Conservation (phyloP, 2,888 invertebrate species). For the Cantharis nigra region DNA sequence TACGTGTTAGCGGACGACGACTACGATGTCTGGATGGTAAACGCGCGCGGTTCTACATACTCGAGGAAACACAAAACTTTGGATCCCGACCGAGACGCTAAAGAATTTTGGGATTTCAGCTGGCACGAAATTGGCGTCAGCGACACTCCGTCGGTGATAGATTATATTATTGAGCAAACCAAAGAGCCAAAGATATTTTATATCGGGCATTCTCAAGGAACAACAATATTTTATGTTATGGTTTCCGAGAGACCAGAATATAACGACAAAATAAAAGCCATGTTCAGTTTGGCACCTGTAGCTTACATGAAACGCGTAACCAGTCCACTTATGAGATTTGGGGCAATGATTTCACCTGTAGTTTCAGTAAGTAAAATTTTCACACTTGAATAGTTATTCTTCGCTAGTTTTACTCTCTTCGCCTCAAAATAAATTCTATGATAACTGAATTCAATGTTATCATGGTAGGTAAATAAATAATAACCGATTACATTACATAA, state of each 20-base stretch:
- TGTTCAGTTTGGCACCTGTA: slow-evolving; percentile 75
- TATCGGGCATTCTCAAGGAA: slow-evolving; percentile 19
- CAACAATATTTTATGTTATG: slow-evolving; percentile 9
- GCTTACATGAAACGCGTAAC: slow-evolving; percentile 56
- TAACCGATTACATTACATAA: neutral
- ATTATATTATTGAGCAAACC: slow-evolving; percentile 60
- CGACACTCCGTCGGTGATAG: slow-evolving; percentile 79
- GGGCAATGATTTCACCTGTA: slow-evolving; percentile 49
- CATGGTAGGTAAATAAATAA: neutral
- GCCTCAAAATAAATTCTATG: neutral
- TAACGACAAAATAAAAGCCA: slow-evolving; percentile 45
- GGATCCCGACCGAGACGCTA: slow-evolving; percentile 4
- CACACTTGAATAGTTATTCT: neutral
- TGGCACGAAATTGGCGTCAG: slow-evolving; percentile 79
- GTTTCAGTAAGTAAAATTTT: neutral
- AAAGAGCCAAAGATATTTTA: slow-evolving; percentile 14
- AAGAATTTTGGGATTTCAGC: slow-evolving; percentile 53
- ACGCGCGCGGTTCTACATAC: slow-evolving; percentile 65
- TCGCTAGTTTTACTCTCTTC: neutral
- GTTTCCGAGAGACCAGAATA: slow-evolving; percentile 2
- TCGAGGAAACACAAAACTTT: slow-evolving; percentile 57
- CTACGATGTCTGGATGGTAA: slow-evolving; percentile 64
- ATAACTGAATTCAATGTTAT: neutral
- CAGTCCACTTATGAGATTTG: neutral
- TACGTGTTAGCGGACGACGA: slow-evolving; percentile 56